Percentiles rank a stretch among this genome's conserved stretches.
Evolutionary conservation across 2,113 vertebrate species (phyloP).

Genomic region (Megaceryle maxima): DNA sequence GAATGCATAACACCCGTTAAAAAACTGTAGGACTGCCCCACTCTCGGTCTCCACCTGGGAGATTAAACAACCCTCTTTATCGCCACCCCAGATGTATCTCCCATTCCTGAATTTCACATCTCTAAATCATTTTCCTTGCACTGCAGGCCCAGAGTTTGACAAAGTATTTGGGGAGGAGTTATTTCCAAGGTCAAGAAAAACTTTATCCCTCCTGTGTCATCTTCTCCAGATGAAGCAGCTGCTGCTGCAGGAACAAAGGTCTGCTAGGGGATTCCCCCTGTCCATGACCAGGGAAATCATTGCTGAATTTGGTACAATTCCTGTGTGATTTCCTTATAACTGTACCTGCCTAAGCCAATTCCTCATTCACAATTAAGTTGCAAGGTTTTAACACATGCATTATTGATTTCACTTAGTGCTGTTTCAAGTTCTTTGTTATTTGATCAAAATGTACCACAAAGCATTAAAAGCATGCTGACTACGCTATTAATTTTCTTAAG

Average conservation of each 20-base stretch:
- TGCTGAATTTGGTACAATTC: not conserved
- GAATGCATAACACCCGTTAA: fast-evolving
- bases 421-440: not conserved
- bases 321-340: not conserved
- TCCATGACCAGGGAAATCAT: too few relatives aligned
- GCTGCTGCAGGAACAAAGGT: fast-evolving
- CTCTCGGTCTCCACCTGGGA: fast-evolving
- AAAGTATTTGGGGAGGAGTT: not conserved
- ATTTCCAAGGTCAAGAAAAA: not conserved
- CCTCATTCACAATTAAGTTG: not conserved
- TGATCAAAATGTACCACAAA: not conserved
- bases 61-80: not conserved
- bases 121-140: not conserved
- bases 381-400: fast-evolving
- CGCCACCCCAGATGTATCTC: not conserved
- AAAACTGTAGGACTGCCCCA: not conserved
- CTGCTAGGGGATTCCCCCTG: not conserved
- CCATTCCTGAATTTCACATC: fast-evolving
- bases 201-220: too few relatives aligned
- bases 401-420: not conserved
- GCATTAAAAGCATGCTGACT: not conserved
- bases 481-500: not conserved
- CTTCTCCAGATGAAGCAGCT: not conserved
- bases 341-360: not conserved
- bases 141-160: not conserved